Evolutionary conservation across 2,888 invertebrate genomes (phyloP), one percentile per base, ranked within the genome.

Genomic region (Phoenoteleia sp.): DNA sequence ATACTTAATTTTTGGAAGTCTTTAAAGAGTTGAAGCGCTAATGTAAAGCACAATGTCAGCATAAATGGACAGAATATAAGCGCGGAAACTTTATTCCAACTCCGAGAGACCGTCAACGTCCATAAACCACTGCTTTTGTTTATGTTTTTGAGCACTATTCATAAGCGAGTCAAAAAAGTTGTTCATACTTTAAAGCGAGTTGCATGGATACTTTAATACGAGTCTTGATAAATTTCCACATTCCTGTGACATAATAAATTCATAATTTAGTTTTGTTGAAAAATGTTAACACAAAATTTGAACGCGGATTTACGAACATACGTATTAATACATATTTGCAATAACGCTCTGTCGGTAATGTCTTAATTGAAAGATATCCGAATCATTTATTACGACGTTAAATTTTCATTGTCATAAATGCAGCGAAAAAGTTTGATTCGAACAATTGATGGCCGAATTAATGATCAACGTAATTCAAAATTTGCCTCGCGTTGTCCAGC

Each of bases 131-230:
- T 25, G 39, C 47, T 49, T 81, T 74, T 80, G 72, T 80, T 66
- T 80, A 80, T 72, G 58, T 72, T 80, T 72, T 80, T 79, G 64
- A 80, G 66, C 29, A 25, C 72, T 27, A 80, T 64, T 72, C 66
- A 80, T 58, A 47, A 72, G 17, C 29, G 49, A 66, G 80, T 58
- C 66, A 39, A 80, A 80, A 80, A 64, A 71, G 56, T 76, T 76
- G 67, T 60, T 60, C 60, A 25, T 39, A 77, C 56, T 77, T 69
- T 69, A n/a, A 29, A 52, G 19, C 69, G 36, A 77, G 56, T 67
- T 25, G 23, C 33, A 45, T 45, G 47, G 54, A 67, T 67, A 49
- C 47, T 49, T 67, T 25, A 49, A 49, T 17, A 60, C 21, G 76
- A 29, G 39, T 60, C 52, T 77, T 77, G 52, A 77, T 77, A 60